phyloP scores from a whole-genome alignment of 1,140 invertebrate species.

The Anoplolepis gracilipes region DNA sequence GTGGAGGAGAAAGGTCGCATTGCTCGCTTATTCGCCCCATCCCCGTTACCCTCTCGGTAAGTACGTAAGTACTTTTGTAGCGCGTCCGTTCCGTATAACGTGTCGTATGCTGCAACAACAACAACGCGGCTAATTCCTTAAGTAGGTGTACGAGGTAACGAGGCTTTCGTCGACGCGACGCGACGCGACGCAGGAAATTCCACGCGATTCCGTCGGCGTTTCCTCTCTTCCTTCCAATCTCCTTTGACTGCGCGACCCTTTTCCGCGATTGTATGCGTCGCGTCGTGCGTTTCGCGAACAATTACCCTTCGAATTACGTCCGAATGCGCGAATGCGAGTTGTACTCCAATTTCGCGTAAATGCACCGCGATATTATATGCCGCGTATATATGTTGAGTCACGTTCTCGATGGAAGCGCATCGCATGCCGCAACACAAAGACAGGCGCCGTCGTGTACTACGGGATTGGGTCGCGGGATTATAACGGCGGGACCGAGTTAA shows the following conservation, averaged over 20 bases:
- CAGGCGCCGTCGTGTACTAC: constrained; percentile 14
- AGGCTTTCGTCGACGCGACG: constrained; percentile 34
- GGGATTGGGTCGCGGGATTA: neutral
- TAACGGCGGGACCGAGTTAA: constrained; percentile 35
- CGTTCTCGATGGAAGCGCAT: constrained; percentile 42
- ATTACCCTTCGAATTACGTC: constrained; percentile 54
- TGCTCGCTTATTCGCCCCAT: neutral
- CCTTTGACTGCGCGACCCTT: constrained; percentile 19
- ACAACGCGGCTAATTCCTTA: constrained; percentile 62
- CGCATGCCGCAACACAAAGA: constrained; percentile 16
- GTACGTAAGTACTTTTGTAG: constrained; percentile 53
- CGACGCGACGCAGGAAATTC: constrained; percentile 34
- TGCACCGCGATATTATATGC: constrained; percentile 49
- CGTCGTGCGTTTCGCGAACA: constrained; percentile 38
- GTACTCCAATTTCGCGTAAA: constrained; percentile 51
- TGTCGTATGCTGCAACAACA: constrained; percentile 31
- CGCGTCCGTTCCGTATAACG: constrained; percentile 27
- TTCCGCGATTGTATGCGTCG: constrained; percentile 22
- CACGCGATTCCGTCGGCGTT: neutral
- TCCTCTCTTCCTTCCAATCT: neutral
- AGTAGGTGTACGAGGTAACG: constrained; percentile 60
- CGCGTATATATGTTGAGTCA: constrained; percentile 23
- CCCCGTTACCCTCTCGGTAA: neutral
- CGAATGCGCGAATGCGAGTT: constrained; percentile 33
- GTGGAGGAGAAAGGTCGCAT: constrained; percentile 1